A percentile compares a stretch with the other conserved stretches of the same genome.
Conservation (phyloP, 2,797 vertebrate species). For the Acipenser ruthenus region DNA sequence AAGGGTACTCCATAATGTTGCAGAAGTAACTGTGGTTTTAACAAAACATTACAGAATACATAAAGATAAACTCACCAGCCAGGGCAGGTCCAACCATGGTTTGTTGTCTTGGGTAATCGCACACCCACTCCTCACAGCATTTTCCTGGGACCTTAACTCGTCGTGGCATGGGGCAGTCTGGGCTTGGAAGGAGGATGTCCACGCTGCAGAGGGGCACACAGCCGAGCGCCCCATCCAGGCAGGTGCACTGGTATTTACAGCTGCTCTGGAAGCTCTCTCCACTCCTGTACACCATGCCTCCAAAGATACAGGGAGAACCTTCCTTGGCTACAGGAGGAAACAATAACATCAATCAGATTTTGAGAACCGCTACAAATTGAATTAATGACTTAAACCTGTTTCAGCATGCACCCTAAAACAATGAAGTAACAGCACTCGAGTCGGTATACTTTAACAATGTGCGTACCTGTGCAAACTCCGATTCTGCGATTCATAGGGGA, state of each 20-base stretch:
- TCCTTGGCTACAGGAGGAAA: slow-evolving; percentile 66
- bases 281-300: slow-evolving; percentile 83
- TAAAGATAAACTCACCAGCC: slow-evolving; percentile 65
- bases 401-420: not conserved
- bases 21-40: too few species aligned
- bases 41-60: too few species aligned
- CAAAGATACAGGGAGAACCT: slow-evolving; percentile 86
- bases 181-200: slow-evolving; percentile 83
- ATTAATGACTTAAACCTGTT: too few species aligned
- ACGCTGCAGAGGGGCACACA: slow-evolving; percentile 91
- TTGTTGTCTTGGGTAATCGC: slow-evolving; percentile 68
- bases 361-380: too few species aligned
- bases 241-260: slow-evolving; percentile 98
- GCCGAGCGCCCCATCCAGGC: slow-evolving; percentile 86
- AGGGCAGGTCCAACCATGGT: slow-evolving; percentile 81
- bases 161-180: slow-evolving; percentile 85
- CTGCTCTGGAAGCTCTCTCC: slow-evolving; percentile 96
- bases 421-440: not conserved
- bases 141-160: slow-evolving; percentile 89
- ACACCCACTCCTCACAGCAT: slow-evolving; percentile 97
- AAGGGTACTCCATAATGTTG: too few species aligned
- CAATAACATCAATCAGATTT: too few species aligned
- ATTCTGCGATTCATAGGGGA: slow-evolving; percentile 81
- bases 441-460: too few species aligned
- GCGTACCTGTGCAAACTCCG: slow-evolving; percentile 88